These are phyloP conservation scores for Incurvaria masculella DNA, from an alignment of 2,888 invertebrate genomes.

Conservation along the genomic window DNA sequence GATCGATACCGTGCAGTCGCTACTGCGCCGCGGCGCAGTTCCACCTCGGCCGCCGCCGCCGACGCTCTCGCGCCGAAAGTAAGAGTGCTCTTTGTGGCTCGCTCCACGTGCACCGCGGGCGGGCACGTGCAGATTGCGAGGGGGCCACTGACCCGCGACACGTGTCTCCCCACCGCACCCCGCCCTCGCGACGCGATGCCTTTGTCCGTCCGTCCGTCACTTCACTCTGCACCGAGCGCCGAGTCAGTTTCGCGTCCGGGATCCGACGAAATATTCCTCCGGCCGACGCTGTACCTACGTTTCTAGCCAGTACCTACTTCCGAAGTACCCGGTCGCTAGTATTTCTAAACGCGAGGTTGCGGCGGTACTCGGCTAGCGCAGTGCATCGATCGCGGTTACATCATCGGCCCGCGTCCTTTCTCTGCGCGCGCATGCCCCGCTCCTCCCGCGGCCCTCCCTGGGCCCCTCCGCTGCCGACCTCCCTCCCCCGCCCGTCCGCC, in stretches of 20 bases:
- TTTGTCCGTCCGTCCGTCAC: slow-evolving; percentile 4
- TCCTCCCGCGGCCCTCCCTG: slow-evolving; percentile 24
- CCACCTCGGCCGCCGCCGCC: no score
- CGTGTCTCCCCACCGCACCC: slow-evolving; percentile 4
- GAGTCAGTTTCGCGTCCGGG: slow-evolving; percentile 8
- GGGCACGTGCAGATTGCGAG: slow-evolving; percentile 25
- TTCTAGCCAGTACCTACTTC: slow-evolving; percentile 4
- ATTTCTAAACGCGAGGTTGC: slow-evolving; percentile 17
- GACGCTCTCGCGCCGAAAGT: no score
- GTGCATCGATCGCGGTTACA: slow-evolving; percentile 55
- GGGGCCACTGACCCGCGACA: slow-evolving; percentile 33
- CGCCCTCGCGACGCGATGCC: slow-evolving; percentile 6
- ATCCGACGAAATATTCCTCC: slow-evolving; percentile 10
- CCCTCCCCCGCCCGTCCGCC: slow-evolving; percentile 24
- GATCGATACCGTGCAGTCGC: no score
- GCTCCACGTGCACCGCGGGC: slow-evolving; percentile 24
- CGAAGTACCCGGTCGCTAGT: no score
- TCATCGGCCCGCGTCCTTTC: slow-evolving; percentile 52
- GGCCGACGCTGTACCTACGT: slow-evolving; percentile 6
- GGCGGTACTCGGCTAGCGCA: slow-evolving; percentile 27
- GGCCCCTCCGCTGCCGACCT: slow-evolving; percentile 12
- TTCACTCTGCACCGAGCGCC: background rate
- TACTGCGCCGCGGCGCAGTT: no score
- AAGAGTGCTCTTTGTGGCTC: slow-evolving; percentile 9
- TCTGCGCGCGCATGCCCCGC: slow-evolving; percentile 48